A percentile compares a stretch with the other conserved stretches of the same genome.
Evolutionary conservation across 64 coral and sea anemone genomes (phyloP).

Genomic region (Pocillopora damicornis): DNA sequence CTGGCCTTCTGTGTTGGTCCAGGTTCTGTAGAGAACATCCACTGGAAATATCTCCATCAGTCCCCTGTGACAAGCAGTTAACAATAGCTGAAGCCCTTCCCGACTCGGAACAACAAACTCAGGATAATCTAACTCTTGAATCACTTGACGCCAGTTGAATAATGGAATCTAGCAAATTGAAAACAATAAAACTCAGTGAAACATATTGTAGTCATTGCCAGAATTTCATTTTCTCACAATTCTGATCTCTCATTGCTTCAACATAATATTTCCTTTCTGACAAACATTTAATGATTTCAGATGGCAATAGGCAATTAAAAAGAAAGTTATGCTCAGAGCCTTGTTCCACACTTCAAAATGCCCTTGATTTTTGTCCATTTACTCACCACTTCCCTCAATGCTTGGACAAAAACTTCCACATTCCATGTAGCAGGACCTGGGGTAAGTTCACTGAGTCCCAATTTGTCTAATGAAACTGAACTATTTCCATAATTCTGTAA

Average conservation of each 20-base stretch:
- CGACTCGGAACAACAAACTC: constrained; percentile 69
- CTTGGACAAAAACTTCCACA: constrained; percentile 92
- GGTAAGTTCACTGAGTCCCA: constrained; percentile 59
- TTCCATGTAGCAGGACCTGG: constrained; percentile 68
- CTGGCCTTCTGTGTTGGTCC: constrained; percentile 94
- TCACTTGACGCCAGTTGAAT: constrained; percentile 78
- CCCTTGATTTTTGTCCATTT: not conserved
- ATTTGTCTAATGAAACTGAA: constrained; percentile 67
- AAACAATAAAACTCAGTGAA: not conserved
- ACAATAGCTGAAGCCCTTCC: constrained; percentile 77
- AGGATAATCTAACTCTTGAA: constrained; percentile 84
- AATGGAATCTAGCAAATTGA: constrained; percentile 49
- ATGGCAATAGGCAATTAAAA: too few species aligned
- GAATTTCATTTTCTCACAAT: too few species aligned
- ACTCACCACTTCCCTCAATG: constrained; percentile 84
- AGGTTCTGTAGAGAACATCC: constrained; percentile 76
- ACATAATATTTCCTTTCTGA: too few species aligned
- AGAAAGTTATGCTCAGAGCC: too few species aligned
- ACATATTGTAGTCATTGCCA: too few species aligned
- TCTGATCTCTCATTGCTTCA: too few species aligned
- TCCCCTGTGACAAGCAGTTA: constrained; percentile 66
- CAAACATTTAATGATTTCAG: too few species aligned
- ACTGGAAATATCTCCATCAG: constrained; percentile 88
- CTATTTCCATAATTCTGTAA: constrained; percentile 69
- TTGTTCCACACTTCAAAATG: too few species aligned